Percentiles rank a stretch among this genome's conserved stretches.
phyloP scores from a whole-genome alignment of 2,888 invertebrate species.

The Ectemnius cavifrons region DNA sequence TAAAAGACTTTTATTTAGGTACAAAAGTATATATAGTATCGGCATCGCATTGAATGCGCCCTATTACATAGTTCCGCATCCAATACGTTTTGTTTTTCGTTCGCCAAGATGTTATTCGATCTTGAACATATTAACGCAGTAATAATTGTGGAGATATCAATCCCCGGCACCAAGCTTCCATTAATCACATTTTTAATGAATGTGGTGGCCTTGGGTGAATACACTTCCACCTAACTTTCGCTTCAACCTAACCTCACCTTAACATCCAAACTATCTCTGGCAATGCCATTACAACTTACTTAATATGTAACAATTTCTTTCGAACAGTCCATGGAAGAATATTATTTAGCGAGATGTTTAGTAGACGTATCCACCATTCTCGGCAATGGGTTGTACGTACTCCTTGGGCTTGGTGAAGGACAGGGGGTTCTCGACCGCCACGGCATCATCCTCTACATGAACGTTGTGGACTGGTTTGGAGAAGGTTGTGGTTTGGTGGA shows the following conservation, averaged over 20 bases:
- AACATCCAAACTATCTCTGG: not conserved
- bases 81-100: not conserved
- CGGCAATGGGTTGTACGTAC: slow-evolving; percentile 55
- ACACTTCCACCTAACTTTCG: too few relatives aligned
- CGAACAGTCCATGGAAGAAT: not conserved
- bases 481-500: not conserved
- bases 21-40: slow-evolving; percentile 38
- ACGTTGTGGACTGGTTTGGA: not conserved
- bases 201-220: too few relatives aligned
- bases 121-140: too few relatives aligned
- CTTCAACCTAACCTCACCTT: too few relatives aligned
- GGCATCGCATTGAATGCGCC: too few relatives aligned
- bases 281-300: not conserved
- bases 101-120: not conserved
- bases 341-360: slow-evolving; percentile 33
- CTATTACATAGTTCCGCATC: not conserved
- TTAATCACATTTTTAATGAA: too few relatives aligned
- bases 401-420: slow-evolving; percentile 27
- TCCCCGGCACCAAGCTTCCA: too few relatives aligned
- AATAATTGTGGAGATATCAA: too few relatives aligned
- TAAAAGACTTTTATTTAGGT: slow-evolving; percentile 70
- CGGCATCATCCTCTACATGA: slow-evolving; percentile 28
- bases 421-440: slow-evolving; percentile 49
- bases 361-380: slow-evolving; percentile 73
- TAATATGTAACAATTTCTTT: not conserved